These are phyloP conservation scores for Tursiops truncatus DNA, from an alignment of 2,113 vertebrate species.

Conservation along the genomic window DNA sequence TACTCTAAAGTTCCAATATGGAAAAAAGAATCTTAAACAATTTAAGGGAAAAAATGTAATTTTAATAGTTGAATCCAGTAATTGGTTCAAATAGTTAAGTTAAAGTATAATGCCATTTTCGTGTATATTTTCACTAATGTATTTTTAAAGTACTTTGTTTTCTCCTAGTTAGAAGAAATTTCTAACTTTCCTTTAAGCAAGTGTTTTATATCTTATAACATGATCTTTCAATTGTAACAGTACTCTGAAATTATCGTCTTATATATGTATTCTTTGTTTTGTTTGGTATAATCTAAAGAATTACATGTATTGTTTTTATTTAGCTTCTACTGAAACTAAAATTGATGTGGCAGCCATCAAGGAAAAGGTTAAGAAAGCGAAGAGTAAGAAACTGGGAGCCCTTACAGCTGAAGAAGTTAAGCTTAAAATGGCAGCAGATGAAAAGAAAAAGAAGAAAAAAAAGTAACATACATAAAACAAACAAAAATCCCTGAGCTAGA, in stretches of 20 bases:
- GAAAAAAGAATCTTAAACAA: not conserved
- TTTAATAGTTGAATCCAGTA: not conserved
- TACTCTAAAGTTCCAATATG: not conserved
- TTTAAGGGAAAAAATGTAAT: not conserved
- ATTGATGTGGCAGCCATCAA: slow-evolving; percentile 94
- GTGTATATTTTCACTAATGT: not conserved
- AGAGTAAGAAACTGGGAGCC: slow-evolving; percentile 95
- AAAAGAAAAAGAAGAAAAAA: slow-evolving; percentile 90
- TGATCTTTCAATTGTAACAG: not conserved
- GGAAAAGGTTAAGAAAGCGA: slow-evolving; percentile 95
- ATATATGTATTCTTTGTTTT: not conserved
- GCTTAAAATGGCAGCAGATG: slow-evolving; percentile 80
- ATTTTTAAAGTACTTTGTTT: not conserved
- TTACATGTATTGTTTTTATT: slow-evolving; percentile 30
- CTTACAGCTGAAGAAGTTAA: slow-evolving; percentile 87
- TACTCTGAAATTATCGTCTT: slow-evolving; percentile 5
- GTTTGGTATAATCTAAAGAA: not conserved
- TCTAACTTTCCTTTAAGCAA: not conserved
- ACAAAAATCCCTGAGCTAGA: not conserved
- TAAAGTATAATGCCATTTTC: not conserved
- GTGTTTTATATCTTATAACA: not conserved
- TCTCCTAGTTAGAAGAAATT: not conserved
- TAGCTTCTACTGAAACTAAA: slow-evolving; percentile 89
- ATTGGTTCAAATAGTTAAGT: not conserved
- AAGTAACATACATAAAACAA: slow-evolving; percentile 59